A percentile compares a stretch with the other conserved stretches of the same genome.
Conservation (phyloP, 2,113 vertebrate genomes). For the Rissa tridactyla region DNA sequence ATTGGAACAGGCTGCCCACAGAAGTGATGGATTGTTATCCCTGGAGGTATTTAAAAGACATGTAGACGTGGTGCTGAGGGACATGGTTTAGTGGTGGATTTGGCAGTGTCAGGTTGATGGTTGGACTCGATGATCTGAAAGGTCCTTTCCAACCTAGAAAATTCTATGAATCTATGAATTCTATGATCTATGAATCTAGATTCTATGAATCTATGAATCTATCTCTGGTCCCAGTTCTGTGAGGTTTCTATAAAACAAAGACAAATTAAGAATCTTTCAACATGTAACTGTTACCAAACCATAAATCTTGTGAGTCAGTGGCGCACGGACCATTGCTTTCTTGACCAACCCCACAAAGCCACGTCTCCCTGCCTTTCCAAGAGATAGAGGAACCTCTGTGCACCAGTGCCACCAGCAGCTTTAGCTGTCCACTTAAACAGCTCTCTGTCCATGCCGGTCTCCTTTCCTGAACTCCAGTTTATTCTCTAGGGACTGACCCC, state of each 20-base stretch:
- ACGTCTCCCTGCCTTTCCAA: accelerated
- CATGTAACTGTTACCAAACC: neutral
- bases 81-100: neutral
- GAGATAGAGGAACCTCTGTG: neutral
- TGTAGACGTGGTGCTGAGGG: neutral
- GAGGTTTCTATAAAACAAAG: neutral
- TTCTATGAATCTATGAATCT: neutral
- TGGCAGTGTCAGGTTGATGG: neutral
- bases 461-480: neutral
- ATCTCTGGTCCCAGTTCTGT: neutral
- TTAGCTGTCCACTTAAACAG: neutral
- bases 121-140: neutral
- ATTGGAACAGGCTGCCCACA: neutral
- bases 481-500: neutral
- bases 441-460: neutral
- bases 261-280: neutral
- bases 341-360: neutral
- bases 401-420: neutral
- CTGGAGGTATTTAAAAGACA: neutral
- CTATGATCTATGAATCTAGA: neutral
- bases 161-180: neutral
- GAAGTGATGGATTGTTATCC: neutral
- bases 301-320: neutral
- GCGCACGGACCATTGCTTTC: accelerated
- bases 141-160: neutral